These are phyloP conservation scores for Leptopilina clavipes DNA, from an alignment of 1,140 invertebrate species.

Conservation along the genomic window DNA sequence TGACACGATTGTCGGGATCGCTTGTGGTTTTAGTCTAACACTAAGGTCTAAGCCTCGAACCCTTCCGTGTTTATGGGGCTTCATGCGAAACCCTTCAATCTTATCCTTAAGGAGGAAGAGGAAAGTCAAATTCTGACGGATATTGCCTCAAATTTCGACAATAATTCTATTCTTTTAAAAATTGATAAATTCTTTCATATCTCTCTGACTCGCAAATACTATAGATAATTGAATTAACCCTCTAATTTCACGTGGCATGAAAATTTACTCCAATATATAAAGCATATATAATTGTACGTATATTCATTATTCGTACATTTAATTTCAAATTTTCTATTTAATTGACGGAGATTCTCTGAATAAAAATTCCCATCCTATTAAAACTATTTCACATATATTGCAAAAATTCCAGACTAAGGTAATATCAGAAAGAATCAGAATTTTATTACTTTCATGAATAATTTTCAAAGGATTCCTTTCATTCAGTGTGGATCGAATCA, in stretches of 20 bases:
- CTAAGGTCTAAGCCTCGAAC: constrained; percentile 8
- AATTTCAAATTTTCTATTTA: not conserved
- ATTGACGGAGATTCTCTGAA: not conserved
- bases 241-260: no score
- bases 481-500: constrained; percentile 7
- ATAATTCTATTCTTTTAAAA: no score
- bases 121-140: constrained; percentile 26
- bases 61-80: constrained; percentile 42
- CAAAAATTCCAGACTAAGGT: not conserved
- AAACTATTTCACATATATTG: constrained; percentile 5
- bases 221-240: no score
- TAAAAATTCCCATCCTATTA: not conserved
- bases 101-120: constrained; percentile 29
- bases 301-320: not conserved
- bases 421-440: not conserved
- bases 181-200: no score
- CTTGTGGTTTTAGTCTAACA: constrained; percentile 41
- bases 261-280: no score
- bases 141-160: constrained; percentile 22
- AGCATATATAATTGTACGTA: no score
- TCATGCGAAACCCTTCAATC: constrained; percentile 48
- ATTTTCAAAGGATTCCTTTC: constrained; percentile 15
- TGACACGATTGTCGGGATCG: constrained; percentile 30
- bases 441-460: not conserved
- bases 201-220: no score